These are phyloP conservation scores for Volucella zonaria DNA, from an alignment of 2,888 invertebrate genomes.

Conservation along the genomic window DNA sequence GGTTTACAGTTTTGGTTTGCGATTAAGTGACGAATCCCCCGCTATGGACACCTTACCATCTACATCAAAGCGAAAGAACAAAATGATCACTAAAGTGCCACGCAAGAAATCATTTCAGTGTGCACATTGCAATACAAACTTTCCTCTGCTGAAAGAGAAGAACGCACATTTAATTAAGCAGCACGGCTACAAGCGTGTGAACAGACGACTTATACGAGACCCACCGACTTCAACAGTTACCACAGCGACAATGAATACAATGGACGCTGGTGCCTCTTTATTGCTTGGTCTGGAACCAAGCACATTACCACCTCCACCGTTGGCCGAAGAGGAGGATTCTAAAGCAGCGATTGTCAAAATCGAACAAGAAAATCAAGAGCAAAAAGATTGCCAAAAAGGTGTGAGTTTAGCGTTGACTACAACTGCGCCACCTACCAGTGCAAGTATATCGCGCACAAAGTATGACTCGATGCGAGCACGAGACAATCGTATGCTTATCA, in stretches of 20 bases:
- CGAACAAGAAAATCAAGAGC: conserved; percentile 77
- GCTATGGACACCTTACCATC: conserved; percentile 75
- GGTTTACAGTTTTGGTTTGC: conserved; percentile 75
- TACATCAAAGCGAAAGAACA: conserved; percentile 74
- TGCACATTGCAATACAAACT: conserved; percentile 80
- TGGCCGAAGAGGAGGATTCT: conserved; percentile 77
- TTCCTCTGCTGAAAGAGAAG: conserved; percentile 80
- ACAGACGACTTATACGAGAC: conserved; percentile 80
- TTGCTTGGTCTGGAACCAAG: conserved; percentile 68
- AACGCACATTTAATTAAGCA: conserved; percentile 81
- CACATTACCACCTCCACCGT: conserved; percentile 34
- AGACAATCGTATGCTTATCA: conserved; percentile 81
- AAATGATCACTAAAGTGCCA: conserved; percentile 55
- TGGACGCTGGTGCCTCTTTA: conserved; percentile 56
- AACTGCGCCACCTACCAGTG: conserved; percentile 35
- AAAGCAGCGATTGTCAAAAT: conserved; percentile 81
- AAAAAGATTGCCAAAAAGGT: conserved; percentile 57
- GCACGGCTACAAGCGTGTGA: conserved; percentile 81
- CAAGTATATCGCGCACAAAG: conserved; percentile 72
- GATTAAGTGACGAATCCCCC: conserved; percentile 75
- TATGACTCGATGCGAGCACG: conserved; percentile 79
- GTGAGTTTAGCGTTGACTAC: conserved; percentile 36
- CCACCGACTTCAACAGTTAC: conserved; percentile 75
- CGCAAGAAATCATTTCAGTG: conserved; percentile 81
- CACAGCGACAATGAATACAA: conserved; percentile 69